phyloP scores from a whole-genome alignment of 1,140 invertebrate genomes.

The Himalopsyche phryganea region DNA sequence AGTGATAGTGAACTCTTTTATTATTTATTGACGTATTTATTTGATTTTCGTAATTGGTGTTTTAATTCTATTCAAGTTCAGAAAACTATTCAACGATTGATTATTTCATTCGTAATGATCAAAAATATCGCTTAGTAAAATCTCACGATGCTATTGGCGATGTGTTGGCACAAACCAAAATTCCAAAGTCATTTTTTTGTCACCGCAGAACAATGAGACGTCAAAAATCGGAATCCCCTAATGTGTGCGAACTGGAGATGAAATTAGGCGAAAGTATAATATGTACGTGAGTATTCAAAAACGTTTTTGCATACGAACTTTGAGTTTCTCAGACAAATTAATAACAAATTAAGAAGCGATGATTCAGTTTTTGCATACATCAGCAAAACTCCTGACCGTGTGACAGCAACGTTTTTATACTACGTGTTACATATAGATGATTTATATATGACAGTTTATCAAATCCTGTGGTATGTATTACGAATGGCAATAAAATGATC shows the following conservation, averaged over 20 bases:
- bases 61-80: too few relatives aligned
- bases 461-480: too few relatives aligned
- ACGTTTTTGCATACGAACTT: background rate
- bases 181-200: conserved; percentile 7
- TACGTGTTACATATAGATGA: too few relatives aligned
- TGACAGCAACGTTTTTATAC: background rate
- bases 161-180: conserved; percentile 2
- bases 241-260: conserved; percentile 27
- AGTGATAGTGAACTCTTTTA: too few relatives aligned
- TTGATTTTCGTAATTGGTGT: too few relatives aligned
- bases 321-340: conserved; percentile 26
- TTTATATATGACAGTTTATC: too few relatives aligned
- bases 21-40: too few relatives aligned
- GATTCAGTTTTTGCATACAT: conserved; percentile 8
- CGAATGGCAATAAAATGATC: too few relatives aligned
- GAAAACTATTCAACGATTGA: too few relatives aligned
- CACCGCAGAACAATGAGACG: conserved; percentile 11
- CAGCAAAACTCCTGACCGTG: too few relatives aligned
- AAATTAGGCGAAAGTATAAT: conserved; percentile 29
- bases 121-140: too few relatives aligned
- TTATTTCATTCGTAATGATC: too few relatives aligned
- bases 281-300: conserved; percentile 3
- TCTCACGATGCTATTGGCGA: background rate
- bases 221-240: conserved; percentile 28
- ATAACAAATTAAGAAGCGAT: conserved; percentile 29